These are phyloP conservation scores for Percina caprodes DNA, from an alignment of 2,113 vertebrate genomes.

Conservation along the genomic window DNA sequence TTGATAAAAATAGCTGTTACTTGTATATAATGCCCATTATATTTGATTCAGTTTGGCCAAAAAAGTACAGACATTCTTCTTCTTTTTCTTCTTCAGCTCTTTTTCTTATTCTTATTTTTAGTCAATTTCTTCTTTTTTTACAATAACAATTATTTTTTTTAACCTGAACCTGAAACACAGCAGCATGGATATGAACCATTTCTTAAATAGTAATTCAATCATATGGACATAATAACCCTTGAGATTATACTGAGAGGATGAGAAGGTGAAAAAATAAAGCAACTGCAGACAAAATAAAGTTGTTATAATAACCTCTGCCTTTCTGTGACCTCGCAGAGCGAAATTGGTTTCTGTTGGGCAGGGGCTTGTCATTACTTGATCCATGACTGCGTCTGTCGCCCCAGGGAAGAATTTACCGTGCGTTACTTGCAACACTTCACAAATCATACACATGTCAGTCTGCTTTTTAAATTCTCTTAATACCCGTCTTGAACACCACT, in stretches of 20 bases:
- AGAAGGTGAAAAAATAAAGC: neutral
- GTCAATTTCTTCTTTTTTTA: neutral
- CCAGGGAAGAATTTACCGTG: conserved; percentile 14
- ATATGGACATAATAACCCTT: neutral
- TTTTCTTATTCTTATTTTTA: neutral
- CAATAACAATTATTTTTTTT: neutral
- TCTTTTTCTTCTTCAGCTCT: no score
- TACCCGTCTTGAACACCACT: neutral
- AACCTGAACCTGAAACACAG: neutral
- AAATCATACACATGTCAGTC: conserved; percentile 14
- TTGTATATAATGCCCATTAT: neutral
- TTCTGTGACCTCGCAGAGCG: neutral
- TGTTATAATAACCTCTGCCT: neutral
- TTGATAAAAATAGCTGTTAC: neutral
- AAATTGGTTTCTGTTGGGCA: neutral
- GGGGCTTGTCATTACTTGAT: conserved; percentile 68
- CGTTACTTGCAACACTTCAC: conserved; percentile 13
- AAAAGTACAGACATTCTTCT: neutral
- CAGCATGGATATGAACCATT: neutral
- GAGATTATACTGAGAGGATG: neutral
- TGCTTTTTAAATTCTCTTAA: conserved; percentile 12
- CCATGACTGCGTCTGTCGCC: conserved; percentile 27
- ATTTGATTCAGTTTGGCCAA: neutral
- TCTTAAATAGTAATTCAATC: neutral
- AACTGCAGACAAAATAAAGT: neutral